phyloP scores from a whole-genome alignment of 2,797 vertebrate genomes.

The Gymnoscopelus microlampas region DNA sequence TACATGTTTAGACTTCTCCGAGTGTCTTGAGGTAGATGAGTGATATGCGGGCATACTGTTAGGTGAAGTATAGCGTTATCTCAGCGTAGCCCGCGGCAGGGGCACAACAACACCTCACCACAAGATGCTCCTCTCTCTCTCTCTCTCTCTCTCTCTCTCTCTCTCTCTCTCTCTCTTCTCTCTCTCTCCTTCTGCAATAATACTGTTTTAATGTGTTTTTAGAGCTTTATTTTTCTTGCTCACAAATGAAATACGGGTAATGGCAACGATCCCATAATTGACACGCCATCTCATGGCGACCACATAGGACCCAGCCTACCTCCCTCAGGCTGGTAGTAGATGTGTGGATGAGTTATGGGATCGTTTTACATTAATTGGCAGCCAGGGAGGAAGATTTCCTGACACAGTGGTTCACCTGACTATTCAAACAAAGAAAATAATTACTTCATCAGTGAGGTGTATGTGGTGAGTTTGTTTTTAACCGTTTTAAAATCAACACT shows the following conservation, averaged over 20 bases:
- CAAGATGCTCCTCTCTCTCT: not conserved
- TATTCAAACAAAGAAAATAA: not conserved
- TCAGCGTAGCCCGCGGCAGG: conserved; percentile 9
- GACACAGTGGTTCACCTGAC: not conserved
- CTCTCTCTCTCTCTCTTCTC: conserved; percentile 7
- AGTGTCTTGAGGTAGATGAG: not conserved
- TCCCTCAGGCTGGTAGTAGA: conserved; percentile 40
- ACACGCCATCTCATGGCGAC: conserved; percentile 32
- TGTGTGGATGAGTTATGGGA: conserved; percentile 22
- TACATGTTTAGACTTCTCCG: conserved; percentile 17
- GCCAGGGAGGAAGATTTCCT: conserved; percentile 8
- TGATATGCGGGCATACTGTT: not conserved
- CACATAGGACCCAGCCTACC: conserved; percentile 30
- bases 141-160: not conserved
- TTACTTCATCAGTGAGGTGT: conserved; percentile 3
- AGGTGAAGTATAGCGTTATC: not conserved
- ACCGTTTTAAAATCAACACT: no score
- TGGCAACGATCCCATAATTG: conserved; percentile 46
- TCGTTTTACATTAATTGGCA: conserved; percentile 19
- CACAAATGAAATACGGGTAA: conserved; percentile 33
- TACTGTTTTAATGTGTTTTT: conserved; percentile 14
- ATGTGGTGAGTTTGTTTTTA: not conserved
- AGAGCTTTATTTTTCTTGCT: conserved; percentile 26
- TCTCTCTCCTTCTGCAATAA: not conserved
- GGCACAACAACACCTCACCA: conserved; percentile 13